Evolutionary conservation across 2,797 vertebrate species (phyloP), one percentile per base, ranked within the genome.

Genomic region (Melanotaenia pygmaea): DNA sequence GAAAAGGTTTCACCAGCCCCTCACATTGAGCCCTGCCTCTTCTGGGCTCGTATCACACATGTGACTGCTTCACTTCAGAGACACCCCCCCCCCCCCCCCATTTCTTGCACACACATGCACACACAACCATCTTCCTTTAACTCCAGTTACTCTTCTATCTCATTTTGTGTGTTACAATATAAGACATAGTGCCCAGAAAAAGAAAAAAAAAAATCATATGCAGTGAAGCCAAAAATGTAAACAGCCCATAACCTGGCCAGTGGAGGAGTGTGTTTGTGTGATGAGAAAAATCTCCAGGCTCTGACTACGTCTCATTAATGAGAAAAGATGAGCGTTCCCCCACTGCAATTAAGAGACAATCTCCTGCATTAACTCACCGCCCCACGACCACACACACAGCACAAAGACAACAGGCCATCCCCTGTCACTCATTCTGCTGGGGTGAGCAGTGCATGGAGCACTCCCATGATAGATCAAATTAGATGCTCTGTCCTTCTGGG

Each of bases 331-430:
- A 93, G 91, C 90, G 88, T 89, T 89, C 91, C 89, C 89, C 88
- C 87, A 78, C 90, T 80, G 92, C 91, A 94, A 94, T 94, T 93
- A 94, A 92, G 90, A 94, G 93, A 90, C 90, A 91, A 90, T 93
- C 93, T 93, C 92, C 88, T 81, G 90, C 90, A 92, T 94, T 92
- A 93, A 91, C 85, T 93, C 80, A 58, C 70, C 72, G 75, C 87
- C 89, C 89, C 74, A 58, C 83, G 93, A 92, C 94, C 94, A 94
- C 94, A 94, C 93, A 94, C 91, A 68, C 88, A 89, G 91, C 90
- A 86, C 91, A 91, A 84, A 90, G 89, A 91, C 91, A 88, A 91
- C 91, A 91, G 90, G 80, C 90, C 88, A 66, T 88, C 84, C 87
- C 74, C 91, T 91, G 88, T 91, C 92, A 91, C 81, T 93, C 88